These are phyloP conservation scores for Charadrius vociferus DNA, from an alignment of 2,113 vertebrate species.

Conservation along the genomic window DNA sequence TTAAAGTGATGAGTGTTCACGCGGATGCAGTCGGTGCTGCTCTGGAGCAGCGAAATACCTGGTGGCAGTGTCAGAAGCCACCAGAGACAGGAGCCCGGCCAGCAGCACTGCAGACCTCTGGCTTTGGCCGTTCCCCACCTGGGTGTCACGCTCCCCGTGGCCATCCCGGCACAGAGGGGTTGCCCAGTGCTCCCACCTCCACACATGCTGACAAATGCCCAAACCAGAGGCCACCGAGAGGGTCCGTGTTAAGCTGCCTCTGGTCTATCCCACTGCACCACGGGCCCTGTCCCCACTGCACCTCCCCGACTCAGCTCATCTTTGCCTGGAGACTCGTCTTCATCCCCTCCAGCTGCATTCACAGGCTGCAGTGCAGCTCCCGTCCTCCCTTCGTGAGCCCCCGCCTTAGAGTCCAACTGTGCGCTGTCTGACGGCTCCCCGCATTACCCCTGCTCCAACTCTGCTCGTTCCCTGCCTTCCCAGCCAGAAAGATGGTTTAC, in stretches of 20 bases:
- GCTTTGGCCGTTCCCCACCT: fast-evolving
- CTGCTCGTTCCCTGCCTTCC: too few species aligned
- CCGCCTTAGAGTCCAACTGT: not conserved
- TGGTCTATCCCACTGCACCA: fast-evolving
- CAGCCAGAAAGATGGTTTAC: too few species aligned
- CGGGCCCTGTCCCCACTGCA: not conserved
- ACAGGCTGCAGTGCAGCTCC: not conserved
- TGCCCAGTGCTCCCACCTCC: not conserved
- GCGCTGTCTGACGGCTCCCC: too few species aligned
- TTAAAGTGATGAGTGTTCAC: fast-evolving
- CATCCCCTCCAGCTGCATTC: not conserved
- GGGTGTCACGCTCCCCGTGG: not conserved
- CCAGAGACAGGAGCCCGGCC: not conserved
- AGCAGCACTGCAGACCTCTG: fast-evolving
- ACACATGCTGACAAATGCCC: fast-evolving
- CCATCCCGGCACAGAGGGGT: too few species aligned
- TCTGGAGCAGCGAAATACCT: not conserved
- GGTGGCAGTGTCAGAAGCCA: not conserved
- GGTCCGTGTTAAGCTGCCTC: fast-evolving
- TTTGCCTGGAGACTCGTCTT: fast-evolving
- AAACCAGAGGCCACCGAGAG: fast-evolving
- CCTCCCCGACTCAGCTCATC: not conserved
- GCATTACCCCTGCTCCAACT: too few species aligned
- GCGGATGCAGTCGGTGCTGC: not conserved
- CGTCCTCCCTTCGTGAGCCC: not conserved